Conservation (phyloP, 23 tunicate genomes). For the Trididemnum clinides region DNA sequence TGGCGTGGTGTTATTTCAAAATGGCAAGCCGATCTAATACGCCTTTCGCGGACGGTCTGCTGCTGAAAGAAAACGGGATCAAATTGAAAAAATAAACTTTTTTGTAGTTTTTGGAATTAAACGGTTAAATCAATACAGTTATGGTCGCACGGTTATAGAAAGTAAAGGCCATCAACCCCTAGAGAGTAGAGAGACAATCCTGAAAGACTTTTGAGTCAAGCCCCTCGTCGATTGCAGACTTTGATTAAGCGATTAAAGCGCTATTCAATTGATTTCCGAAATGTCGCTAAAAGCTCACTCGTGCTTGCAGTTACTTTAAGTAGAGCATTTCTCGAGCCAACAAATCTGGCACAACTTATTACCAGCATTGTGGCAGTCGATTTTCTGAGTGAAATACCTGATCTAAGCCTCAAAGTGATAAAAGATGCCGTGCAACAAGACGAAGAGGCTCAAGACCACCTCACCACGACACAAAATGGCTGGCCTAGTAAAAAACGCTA, state of each 20-base stretch:
- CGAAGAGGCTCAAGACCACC: not conserved
- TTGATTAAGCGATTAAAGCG: constrained; percentile 34
- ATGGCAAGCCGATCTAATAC: constrained; percentile 18
- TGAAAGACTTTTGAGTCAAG: constrained; percentile 12
- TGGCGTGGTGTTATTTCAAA: constrained; percentile 10
- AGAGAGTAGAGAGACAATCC: too few species aligned
- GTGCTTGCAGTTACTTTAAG: not conserved
- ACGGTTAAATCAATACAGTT: constrained; percentile 31
- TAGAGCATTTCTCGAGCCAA: not conserved
- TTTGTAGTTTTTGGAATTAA: constrained; percentile 32
- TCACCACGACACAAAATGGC: not conserved
- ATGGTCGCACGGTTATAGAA: not conserved
- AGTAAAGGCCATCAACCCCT: constrained; percentile 13
- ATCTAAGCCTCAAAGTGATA: not conserved
- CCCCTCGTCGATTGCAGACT: constrained; percentile 5
- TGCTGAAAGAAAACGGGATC: constrained; percentile 5
- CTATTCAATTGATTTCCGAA: not conserved
- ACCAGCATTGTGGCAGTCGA: not conserved
- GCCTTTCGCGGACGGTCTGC: constrained; percentile 3
- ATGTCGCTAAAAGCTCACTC: not conserved
- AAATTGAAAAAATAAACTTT: constrained; percentile 34
- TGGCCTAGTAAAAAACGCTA: not conserved
- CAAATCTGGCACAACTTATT: not conserved
- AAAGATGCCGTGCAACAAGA: not conserved
- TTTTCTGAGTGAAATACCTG: not conserved